phyloP scores from a whole-genome alignment of 1,140 invertebrate species.

The Pogonus chalceus region DNA sequence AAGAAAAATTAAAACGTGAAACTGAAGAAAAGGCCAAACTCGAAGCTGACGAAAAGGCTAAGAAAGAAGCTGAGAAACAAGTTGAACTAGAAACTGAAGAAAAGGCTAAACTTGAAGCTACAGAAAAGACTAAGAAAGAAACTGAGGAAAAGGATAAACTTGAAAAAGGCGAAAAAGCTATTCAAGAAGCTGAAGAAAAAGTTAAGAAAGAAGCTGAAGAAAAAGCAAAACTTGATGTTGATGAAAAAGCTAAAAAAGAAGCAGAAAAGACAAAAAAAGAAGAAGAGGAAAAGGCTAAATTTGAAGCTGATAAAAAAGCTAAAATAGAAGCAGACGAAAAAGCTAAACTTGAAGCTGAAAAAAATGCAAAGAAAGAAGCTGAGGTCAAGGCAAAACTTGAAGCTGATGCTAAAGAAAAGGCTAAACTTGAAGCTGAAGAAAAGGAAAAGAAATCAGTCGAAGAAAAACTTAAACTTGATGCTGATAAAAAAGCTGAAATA shows the following conservation, averaged over 20 bases:
- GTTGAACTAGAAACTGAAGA: conserved; percentile 6
- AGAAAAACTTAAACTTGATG: conserved; percentile 18
- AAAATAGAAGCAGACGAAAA: conserved; percentile 19
- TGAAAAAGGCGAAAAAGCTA: conserved; percentile 15
- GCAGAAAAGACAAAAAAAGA: conserved; percentile 19
- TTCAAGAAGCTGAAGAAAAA: conserved; percentile 17
- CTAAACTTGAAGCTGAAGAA: conserved; percentile 18
- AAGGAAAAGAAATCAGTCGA: conserved; percentile 18
- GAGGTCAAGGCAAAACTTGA: conserved; percentile 19
- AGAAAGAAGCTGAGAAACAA: conserved; percentile 15
- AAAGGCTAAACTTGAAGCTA: conserved; percentile 15
- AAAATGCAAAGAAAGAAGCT: conserved; percentile 17
- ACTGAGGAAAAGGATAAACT: conserved; percentile 14
- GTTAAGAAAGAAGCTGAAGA: conserved; percentile 11
- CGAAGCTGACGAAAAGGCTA: conserved; percentile 8
- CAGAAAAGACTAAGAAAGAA: conserved; percentile 18
- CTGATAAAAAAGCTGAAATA: conserved; percentile 24
- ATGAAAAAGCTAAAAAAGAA: conserved; percentile 17
- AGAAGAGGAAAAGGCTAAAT: conserved; percentile 17
- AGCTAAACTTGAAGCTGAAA: conserved; percentile 21
- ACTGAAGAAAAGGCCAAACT: conserved; percentile 11
- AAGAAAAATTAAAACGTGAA: conserved; percentile 12
- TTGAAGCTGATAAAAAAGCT: conserved; percentile 19
- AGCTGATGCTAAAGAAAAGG: conserved; percentile 17
- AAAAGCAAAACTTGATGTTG: conserved; percentile 15